These are phyloP conservation scores for Oryzias woworae DNA, from an alignment of 2,113 vertebrate species.

Conservation along the genomic window DNA sequence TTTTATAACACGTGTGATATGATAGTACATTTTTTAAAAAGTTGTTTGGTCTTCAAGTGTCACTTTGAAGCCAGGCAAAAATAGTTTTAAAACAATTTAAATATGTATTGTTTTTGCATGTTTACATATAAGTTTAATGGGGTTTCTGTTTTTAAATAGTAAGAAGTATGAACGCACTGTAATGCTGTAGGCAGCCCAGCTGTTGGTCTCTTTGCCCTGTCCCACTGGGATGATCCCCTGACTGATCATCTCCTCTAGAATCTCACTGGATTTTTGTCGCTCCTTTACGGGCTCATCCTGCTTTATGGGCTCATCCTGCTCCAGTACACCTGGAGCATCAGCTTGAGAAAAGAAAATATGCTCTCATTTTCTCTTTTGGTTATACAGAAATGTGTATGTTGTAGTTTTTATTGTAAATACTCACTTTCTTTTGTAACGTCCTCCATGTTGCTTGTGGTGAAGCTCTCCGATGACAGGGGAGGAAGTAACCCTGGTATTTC, in stretches of 20 bases:
- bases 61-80: too few species aligned
- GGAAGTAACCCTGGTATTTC: slow-evolving; percentile 44
- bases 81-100: too few species aligned
- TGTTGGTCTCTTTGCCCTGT: slow-evolving; percentile 50
- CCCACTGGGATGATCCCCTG: slow-evolving; percentile 83
- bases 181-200: slow-evolving; percentile 65
- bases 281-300: slow-evolving; percentile 44
- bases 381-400: neutral
- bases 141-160: neutral
- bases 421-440: slow-evolving; percentile 4
- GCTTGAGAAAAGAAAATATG: slow-evolving; percentile 5
- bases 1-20: too few species aligned
- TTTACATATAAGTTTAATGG: too few species aligned
- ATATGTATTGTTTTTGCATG: too few species aligned
- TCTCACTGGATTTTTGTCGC: slow-evolving; percentile 78
- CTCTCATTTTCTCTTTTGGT: neutral
- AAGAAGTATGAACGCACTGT: slow-evolving; percentile 65
- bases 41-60: too few species aligned
- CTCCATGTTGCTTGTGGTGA: slow-evolving; percentile 6
- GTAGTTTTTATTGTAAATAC: neutral
- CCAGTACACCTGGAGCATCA: slow-evolving; percentile 35
- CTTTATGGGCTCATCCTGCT: slow-evolving; percentile 33
- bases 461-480: slow-evolving; percentile 27
- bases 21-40: too few species aligned
- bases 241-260: slow-evolving; percentile 83